Conservation (phyloP, 2,113 vertebrate genomes). For the Rissa tridactyla region DNA sequence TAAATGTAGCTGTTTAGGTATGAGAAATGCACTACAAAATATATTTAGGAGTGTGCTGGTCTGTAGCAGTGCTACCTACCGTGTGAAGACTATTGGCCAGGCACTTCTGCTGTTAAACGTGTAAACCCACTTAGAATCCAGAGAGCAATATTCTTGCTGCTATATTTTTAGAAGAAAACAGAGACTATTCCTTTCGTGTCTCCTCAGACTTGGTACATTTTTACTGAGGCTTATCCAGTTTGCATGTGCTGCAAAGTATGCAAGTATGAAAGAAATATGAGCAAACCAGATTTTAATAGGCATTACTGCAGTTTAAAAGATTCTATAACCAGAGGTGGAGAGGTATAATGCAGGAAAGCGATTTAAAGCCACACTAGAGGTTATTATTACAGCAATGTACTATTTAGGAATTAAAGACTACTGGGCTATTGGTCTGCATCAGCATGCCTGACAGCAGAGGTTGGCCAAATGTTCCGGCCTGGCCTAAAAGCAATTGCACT, state of each 20-base stretch:
- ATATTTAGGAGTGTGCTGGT: neutral
- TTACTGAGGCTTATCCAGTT: neutral
- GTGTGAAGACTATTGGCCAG: neutral
- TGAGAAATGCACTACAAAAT: neutral
- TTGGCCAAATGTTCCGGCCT: neutral
- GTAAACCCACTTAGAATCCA: neutral
- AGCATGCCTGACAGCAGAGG: neutral
- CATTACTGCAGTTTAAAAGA: neutral
- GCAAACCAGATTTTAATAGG: neutral
- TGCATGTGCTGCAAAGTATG: neutral
- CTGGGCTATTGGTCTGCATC: neutral
- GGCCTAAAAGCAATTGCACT: neutral
- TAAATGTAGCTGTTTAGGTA: neutral
- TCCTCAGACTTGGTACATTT: neutral
- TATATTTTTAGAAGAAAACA: neutral
- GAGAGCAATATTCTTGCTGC: neutral
- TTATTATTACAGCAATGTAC: neutral
- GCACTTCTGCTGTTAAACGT: neutral
- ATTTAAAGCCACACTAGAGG: neutral
- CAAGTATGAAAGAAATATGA: neutral
- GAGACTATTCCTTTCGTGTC: neutral
- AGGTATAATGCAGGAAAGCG: neutral
- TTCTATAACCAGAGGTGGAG: neutral
- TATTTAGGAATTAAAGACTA: constrained; percentile 4
- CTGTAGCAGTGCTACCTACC: neutral